These are phyloP conservation scores for Hemibagrus guttatus DNA, from an alignment of 2,797 vertebrate species.

Conservation along the genomic window DNA sequence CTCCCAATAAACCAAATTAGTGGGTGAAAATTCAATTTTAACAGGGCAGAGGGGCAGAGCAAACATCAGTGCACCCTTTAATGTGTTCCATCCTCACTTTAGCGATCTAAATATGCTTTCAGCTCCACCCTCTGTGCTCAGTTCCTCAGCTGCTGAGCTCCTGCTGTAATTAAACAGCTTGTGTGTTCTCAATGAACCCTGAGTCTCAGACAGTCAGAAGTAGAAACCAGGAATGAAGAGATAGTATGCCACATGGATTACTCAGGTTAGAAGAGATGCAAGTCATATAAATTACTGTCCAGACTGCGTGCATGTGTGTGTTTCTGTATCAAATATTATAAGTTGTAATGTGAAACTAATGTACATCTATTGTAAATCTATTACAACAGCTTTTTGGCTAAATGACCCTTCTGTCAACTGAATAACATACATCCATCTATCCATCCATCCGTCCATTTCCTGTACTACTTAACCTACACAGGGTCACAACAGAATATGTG, in stretches of 20 bases:
- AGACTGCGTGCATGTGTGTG: not conserved
- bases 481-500: not conserved
- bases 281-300: constrained; percentile 24
- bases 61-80: constrained; percentile 31
- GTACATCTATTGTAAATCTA: not conserved
- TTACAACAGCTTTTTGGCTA: not conserved
- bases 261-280: constrained; percentile 33
- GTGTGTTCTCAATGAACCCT: constrained; percentile 4
- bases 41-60: constrained; percentile 23
- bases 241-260: no score
- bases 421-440: not conserved
- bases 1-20: constrained; percentile 35
- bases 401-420: not conserved
- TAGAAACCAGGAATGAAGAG: not conserved
- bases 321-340: not conserved
- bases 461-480: no score
- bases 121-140: constrained; percentile 8
- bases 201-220: constrained; percentile 18
- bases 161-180: constrained; percentile 28
- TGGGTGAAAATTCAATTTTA: constrained; percentile 40
- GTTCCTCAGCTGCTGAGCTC: constrained; percentile 14
- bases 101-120: constrained; percentile 25
- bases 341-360: no score
- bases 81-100: constrained; percentile 33
- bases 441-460: no score